Evolutionary conservation across 2,113 vertebrate genomes (phyloP), one percentile per base, ranked within the genome.

Genomic region (Ictalurus punctatus): DNA sequence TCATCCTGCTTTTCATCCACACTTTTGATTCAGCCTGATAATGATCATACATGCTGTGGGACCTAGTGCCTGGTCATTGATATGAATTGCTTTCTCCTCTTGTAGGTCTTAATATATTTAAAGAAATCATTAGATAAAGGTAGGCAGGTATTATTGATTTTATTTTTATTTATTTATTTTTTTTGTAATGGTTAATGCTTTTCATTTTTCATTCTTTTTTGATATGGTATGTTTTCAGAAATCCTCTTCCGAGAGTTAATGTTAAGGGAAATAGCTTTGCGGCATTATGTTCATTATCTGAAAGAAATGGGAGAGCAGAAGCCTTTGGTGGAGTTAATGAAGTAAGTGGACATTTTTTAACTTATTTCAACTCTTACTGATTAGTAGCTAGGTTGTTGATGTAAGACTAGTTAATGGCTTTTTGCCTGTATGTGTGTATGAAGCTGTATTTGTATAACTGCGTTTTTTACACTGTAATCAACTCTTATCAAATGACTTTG

Each of bases 51-150:
- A 76, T 30, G 34, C 63, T 80, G 65, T 65, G 27, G 7, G 44
- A 48, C 21, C 27, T 54, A 79, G n/a, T 69, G 4, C n/a, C 17
- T 79, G 21, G 4, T 25, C 27, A 37, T 23, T 63, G 10, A 52
- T 71, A 30, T 84, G 19, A 78, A n/a, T 54, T 21, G 1, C 12
- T 21, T 88, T 86, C 17, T 48, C 23, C 17, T 61, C 21, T 93
- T 93, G 30, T 95, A 99, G 98, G 96, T 99, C 87, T 92, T 99
- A 84, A 98, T 99, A 90, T 98, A 96, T 93, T 88, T 99, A 91
- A 99, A 99, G 92, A 97, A 95, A 92, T 98, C 97, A 0, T 93
- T 99, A 74, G 96, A 94, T 93, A 97, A 97, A 97, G 98, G 98
- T 99, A 91, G 94, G 96, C 5, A 0, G 21, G 12, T 71, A 58